Conservation (phyloP, 2,888 invertebrate genomes). For the Muschampia plurimacula region DNA sequence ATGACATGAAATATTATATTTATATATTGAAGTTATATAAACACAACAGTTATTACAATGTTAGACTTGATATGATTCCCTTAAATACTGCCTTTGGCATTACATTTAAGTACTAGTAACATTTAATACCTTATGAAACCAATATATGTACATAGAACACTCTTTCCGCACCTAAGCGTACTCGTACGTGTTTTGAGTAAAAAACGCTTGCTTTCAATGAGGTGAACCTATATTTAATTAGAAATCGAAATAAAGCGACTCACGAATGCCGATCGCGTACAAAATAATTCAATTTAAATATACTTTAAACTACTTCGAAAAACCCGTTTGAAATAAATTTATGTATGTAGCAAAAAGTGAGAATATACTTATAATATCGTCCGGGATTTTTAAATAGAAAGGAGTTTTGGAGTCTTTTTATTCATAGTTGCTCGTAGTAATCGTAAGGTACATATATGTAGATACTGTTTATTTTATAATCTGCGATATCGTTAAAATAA, state of each 20-base stretch:
- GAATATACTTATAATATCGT: too few relatives aligned
- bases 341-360: too few relatives aligned
- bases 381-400: too few relatives aligned
- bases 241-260: slow-evolving; percentile 1
- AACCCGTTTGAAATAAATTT: background rate
- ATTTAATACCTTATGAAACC: slow-evolving; percentile 24
- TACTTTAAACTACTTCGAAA: background rate
- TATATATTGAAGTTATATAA: slow-evolving; percentile 1
- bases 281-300: background rate
- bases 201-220: background rate
- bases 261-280: background rate
- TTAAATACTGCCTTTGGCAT: slow-evolving; percentile 65
- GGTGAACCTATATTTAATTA: slow-evolving; percentile 9
- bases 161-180: slow-evolving; percentile 12
- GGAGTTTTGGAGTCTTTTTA: too few relatives aligned
- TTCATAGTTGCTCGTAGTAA: too few relatives aligned
- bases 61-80: slow-evolving; percentile 61
- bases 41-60: slow-evolving; percentile 7
- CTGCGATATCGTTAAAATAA: too few relatives aligned
- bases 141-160: background rate
- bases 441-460: too few relatives aligned
- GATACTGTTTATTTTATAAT: too few relatives aligned
- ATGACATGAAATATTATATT: background rate
- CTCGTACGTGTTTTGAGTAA: slow-evolving; percentile 12
- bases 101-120: slow-evolving; percentile 34